A percentile compares a stretch with the other conserved stretches of the same genome.
Evolutionary conservation across 2,888 invertebrate species (phyloP).

Genomic region (Willowsia nigromaculata): DNA sequence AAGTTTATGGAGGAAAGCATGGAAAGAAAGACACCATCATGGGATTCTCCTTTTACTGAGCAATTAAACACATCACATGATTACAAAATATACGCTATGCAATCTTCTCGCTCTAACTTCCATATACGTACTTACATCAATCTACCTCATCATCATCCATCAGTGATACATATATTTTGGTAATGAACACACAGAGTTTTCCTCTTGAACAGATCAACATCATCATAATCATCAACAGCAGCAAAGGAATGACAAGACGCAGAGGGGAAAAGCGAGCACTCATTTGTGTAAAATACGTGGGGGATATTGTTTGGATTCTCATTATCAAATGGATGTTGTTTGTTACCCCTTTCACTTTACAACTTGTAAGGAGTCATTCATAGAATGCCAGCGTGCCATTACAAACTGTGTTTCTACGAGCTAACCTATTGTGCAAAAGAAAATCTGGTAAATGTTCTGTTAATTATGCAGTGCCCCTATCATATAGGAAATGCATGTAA

Average conservation of each 20-base stretch:
- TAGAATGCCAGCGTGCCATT: neutral
- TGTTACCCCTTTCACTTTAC: no score
- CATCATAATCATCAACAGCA: constrained; percentile 51
- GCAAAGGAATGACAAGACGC: constrained; percentile 9
- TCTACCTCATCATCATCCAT: neutral
- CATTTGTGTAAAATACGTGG: constrained; percentile 39
- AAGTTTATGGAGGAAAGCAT: neutral
- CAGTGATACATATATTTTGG: neutral
- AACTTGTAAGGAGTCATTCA: neutral
- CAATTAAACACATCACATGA: constrained; percentile 62
- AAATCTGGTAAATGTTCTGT: neutral
- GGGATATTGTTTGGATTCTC: constrained; percentile 59
- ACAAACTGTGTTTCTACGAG: neutral
- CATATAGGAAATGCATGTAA: neutral
- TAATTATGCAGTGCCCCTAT: neutral
- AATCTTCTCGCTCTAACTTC: no score
- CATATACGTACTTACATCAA: no score
- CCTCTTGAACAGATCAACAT: constrained; percentile 43
- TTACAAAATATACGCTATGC: no score
- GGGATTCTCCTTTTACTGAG: constrained; percentile 57
- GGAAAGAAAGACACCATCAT: neutral
- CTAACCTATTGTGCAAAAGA: no score
- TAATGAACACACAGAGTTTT: constrained; percentile 4
- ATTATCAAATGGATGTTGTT: constrained; percentile 59
- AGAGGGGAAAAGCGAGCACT: constrained; percentile 29